Evolutionary conservation across 2,888 invertebrate genomes (phyloP), one percentile per base, ranked within the genome.

Genomic region (Dicyrtomina minuta): DNA sequence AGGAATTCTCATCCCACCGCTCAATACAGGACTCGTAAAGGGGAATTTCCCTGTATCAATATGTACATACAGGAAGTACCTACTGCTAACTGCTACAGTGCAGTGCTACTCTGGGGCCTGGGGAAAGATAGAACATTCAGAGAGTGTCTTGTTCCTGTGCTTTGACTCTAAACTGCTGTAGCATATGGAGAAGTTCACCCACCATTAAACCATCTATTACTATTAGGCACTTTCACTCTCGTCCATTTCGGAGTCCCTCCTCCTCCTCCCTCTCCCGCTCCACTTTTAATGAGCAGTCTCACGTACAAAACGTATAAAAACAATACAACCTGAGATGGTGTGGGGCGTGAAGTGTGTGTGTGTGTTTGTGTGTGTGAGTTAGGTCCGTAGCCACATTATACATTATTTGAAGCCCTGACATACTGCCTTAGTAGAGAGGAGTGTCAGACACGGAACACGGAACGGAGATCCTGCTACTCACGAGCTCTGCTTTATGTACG

Each of bases 231-330:
- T 58, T 39, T 58, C 58, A 58, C 58, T 39, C 39, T 39, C 39
- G 39, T 58, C 58, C 58, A 58, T 58, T 58, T 58, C 39, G 33
- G 12, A 58, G 41, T 39, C 33, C 58, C 58, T 27, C 58, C 58
- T 39, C 58, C 58, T 27, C 58, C 58, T 39, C 33, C 51, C 20
- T 51, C 33, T 51, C 51, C 39, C 3, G 39, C 58, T 58, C 58
- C 33, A 58, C 58, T 58, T 58, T 58, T 58, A 58, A 58, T 58
- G 58, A 58, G 33, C 33, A 58, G 58, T 20, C 33, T 17, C 39
- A 33, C 27, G 26, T 26, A n/a, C 15, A 33, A 22, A 53, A 22
- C 17, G 3, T 53, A 20, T 5, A 53, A 6, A 22, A 3, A 53
- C 53, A 53, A 15, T 5, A 22, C 46, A 46, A 46, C 12, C 15